These are phyloP conservation scores for Azemiops feae DNA, from an alignment of 2,113 vertebrate genomes.

Conservation along the genomic window DNA sequence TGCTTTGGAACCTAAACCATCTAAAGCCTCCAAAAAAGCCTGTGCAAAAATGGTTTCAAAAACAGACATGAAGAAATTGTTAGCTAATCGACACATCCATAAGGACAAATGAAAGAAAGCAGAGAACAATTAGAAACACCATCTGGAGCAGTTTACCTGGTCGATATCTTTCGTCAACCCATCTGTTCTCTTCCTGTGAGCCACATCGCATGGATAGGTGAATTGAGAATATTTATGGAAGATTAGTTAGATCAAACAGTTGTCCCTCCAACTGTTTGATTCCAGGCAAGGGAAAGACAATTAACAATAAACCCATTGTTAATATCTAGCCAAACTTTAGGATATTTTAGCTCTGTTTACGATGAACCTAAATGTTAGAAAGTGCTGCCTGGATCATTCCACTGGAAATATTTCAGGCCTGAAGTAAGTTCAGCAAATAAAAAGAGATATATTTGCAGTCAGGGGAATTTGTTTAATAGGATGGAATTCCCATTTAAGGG, in stretches of 20 bases:
- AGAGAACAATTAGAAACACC: not conserved
- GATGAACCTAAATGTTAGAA: slow-evolving; percentile 49
- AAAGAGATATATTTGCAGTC: slow-evolving; percentile 53
- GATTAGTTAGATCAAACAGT: not conserved
- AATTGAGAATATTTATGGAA: not conserved
- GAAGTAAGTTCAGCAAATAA: slow-evolving; percentile 49
- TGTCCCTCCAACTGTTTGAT: not conserved
- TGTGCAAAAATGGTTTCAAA: not conserved
- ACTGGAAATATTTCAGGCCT: slow-evolving; percentile 47
- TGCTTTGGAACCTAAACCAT: not conserved
- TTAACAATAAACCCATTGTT: slow-evolving; percentile 22
- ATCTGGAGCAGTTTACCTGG: not conserved
- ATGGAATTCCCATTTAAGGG: slow-evolving; percentile 35
- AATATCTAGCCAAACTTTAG: slow-evolving; percentile 24
- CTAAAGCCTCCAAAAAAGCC: not conserved
- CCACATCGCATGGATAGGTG: not conserved
- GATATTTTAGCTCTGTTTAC: slow-evolving; percentile 49
- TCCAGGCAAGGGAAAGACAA: not conserved
- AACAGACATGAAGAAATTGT: not conserved
- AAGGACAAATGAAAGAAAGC: not conserved
- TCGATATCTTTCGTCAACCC: not conserved
- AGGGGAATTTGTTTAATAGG: slow-evolving; percentile 43
- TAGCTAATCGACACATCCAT: not conserved
- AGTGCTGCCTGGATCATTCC: slow-evolving; percentile 47
- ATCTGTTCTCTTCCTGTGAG: not conserved